Evolutionary conservation across 2,113 vertebrate genomes (phyloP).

Genomic region (Pseudonaja textilis): DNA sequence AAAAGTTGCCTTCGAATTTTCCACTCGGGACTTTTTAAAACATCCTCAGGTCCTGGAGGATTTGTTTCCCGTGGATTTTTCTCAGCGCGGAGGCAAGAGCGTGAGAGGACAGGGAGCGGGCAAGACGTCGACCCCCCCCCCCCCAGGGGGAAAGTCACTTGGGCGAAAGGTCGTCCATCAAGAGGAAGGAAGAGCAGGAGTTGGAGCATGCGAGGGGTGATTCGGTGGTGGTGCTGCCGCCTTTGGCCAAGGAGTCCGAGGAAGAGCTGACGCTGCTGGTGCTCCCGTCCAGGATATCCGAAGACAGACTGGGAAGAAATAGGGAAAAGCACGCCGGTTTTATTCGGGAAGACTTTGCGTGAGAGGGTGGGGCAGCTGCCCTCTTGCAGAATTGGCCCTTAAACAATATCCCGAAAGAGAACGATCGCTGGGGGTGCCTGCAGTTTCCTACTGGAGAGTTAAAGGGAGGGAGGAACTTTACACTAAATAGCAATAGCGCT

Average conservation of each 20-base stretch:
- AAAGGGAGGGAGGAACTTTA: neutral
- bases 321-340: conserved; percentile 37
- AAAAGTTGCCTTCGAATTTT: conserved; percentile 46
- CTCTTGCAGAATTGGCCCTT: neutral
- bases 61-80: conserved; percentile 57
- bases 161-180: conserved; percentile 88
- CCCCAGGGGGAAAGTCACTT: conserved; percentile 82
- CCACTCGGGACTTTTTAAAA: conserved; percentile 48
- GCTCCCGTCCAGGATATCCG: conserved; percentile 88
- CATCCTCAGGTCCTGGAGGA: conserved; percentile 62
- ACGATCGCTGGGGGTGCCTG: neutral
- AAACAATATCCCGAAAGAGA: neutral
- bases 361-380: neutral
- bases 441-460: neutral
- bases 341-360: neutral
- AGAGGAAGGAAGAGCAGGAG: conserved; percentile 76
- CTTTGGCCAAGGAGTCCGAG: conserved; percentile 87
- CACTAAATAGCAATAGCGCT: neutral
- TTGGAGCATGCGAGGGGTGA: conserved; percentile 85
- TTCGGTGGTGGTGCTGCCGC: conserved; percentile 85
- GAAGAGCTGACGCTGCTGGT: conserved; percentile 88
- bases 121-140: conserved; percentile 59
- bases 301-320: conserved; percentile 78
- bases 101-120: conserved; percentile 58
- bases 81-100: conserved; percentile 56